Conservation (phyloP, 2,113 vertebrate genomes). For the Ellobius talpinus region DNA sequence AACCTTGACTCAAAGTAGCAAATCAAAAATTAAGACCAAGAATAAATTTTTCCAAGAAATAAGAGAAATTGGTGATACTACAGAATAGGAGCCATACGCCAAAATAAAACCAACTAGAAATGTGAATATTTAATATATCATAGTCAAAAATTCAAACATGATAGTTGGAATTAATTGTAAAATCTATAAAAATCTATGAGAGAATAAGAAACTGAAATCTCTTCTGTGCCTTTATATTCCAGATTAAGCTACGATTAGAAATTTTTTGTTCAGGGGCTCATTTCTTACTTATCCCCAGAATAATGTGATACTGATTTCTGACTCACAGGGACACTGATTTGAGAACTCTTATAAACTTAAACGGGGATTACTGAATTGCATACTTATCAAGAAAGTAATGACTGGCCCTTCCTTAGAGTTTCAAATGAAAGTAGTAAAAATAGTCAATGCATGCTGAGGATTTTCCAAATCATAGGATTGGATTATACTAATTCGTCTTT, state of each 20-base stretch:
- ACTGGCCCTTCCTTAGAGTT: slow-evolving; percentile 36
- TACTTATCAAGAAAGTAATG: neutral
- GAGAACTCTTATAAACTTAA: slow-evolving; percentile 22
- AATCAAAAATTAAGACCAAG: neutral
- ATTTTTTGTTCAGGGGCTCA: neutral
- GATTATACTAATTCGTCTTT: neutral
- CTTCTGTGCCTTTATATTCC: neutral
- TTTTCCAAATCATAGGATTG: slow-evolving; percentile 1
- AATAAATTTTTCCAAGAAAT: slow-evolving; percentile 8
- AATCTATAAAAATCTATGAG: neutral
- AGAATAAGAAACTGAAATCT: neutral
- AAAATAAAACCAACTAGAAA: slow-evolving; percentile 24
- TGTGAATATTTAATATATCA: slow-evolving; percentile 9
- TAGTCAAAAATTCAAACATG: neutral
- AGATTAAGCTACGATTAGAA: slow-evolving; percentile 13
- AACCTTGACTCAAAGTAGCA: neutral
- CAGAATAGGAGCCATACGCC: neutral
- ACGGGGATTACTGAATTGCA: slow-evolving; percentile 26
- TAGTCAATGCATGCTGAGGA: neutral
- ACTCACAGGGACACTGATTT: neutral
- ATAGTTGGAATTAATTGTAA: slow-evolving; percentile 32
- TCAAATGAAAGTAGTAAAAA: slow-evolving; percentile 27
- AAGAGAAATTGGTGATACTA: neutral
- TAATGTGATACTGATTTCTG: slow-evolving; percentile 19
- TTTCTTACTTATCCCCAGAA: neutral